phyloP scores from a whole-genome alignment of 2,113 vertebrate genomes.

The Hippocampus comes region DNA sequence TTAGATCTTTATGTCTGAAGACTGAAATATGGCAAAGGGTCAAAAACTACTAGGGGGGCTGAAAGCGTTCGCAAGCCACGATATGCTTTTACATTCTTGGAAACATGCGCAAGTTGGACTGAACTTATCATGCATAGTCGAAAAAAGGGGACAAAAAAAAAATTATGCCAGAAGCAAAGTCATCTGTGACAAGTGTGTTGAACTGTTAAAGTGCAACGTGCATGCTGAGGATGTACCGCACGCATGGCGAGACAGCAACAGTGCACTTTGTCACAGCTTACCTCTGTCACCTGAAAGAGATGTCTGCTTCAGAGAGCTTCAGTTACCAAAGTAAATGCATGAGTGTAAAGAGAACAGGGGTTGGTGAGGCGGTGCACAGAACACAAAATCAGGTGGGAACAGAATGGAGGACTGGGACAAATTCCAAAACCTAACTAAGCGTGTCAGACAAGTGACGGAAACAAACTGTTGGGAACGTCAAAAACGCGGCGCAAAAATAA shows the following conservation, averaged over 20 bases:
- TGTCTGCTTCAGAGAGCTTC: constrained; percentile 56
- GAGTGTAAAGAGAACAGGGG: constrained; percentile 42
- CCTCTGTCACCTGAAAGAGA: constrained; percentile 52
- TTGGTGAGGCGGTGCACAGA: constrained; percentile 9
- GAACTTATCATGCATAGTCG: constrained; percentile 12
- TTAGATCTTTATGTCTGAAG: no score
- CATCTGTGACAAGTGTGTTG: not conserved
- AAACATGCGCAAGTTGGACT: constrained; percentile 21
- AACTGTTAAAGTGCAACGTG: constrained; percentile 9
- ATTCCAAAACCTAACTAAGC: not conserved
- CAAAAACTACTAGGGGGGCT: no score
- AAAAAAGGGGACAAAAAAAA: not conserved
- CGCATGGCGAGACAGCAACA: constrained; percentile 8
- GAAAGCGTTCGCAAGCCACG: no score
- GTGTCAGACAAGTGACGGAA: constrained; percentile 6
- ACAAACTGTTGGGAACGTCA: not conserved
- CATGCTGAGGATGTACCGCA: constrained; percentile 35
- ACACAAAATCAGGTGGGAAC: constrained; percentile 17
- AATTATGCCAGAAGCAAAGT: not conserved
- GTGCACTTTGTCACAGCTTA: constrained; percentile 45
- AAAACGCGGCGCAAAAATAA: not conserved
- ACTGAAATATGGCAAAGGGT: no score
- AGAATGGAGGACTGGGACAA: constrained; percentile 24
- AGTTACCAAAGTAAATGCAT: constrained; percentile 59
- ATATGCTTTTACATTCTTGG: constrained; percentile 9